Conservation (phyloP, 2,113 vertebrate species). For the Columba livia region DNA sequence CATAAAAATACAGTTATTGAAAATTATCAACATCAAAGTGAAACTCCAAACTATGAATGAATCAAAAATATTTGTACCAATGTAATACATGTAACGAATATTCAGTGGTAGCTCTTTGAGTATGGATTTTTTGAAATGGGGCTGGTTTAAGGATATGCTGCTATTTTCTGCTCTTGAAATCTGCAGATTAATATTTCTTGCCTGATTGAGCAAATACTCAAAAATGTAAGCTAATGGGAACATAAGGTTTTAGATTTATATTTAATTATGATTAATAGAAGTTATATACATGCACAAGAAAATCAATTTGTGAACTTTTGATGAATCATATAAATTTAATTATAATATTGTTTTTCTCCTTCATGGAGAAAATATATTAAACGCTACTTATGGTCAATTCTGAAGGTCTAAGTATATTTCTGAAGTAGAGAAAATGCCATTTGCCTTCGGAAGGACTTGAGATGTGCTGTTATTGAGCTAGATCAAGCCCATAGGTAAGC, state of each 20-base stretch:
- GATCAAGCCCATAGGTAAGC: not conserved
- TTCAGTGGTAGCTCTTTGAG: not conserved
- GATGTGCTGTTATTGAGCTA: fast-evolving
- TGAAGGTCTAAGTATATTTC: not conserved
- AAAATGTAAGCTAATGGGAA: not conserved
- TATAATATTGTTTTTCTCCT: not conserved
- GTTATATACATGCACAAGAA: not conserved
- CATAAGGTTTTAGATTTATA: not conserved
- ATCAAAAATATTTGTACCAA: not conserved
- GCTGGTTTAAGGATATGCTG: not conserved
- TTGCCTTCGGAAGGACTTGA: not conserved
- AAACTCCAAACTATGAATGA: not conserved
- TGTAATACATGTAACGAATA: not conserved
- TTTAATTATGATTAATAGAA: not conserved
- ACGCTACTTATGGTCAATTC: not conserved
- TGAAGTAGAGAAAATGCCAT: not conserved
- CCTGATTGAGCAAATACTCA: not conserved
- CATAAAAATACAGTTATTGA: not conserved
- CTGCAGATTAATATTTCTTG: not conserved
- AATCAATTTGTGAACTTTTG: not conserved
- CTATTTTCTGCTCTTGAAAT: not conserved
- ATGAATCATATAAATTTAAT: not conserved
- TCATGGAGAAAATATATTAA: not conserved
- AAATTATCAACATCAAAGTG: not conserved
- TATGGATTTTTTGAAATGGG: not conserved